Conservation (phyloP, 2,888 invertebrate genomes). For the Sclerodermus sp. region DNA sequence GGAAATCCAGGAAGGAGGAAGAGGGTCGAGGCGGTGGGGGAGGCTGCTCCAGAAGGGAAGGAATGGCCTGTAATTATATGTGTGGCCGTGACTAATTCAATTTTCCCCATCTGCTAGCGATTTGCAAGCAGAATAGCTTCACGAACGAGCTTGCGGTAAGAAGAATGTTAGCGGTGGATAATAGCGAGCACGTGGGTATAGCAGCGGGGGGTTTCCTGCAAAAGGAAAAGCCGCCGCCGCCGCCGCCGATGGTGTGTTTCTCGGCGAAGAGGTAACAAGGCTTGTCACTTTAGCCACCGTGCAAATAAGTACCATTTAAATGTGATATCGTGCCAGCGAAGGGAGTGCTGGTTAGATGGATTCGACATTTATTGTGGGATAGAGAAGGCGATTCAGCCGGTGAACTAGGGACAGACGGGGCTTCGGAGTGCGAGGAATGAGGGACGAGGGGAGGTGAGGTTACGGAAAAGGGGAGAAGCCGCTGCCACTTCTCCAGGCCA, state of each 20-base stretch:
- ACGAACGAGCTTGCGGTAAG: constrained; percentile 5
- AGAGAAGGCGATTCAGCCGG: not conserved
- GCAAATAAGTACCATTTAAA: constrained; percentile 37
- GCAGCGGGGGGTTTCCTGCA: constrained; percentile 17
- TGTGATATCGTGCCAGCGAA: constrained; percentile 23
- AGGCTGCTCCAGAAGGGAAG: not conserved
- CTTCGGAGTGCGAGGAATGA: too few species aligned
- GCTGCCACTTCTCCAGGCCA: constrained; percentile 14
- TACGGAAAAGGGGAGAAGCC: constrained; percentile 13
- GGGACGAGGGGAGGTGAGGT: not conserved
- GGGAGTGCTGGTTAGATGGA: constrained; percentile 6
- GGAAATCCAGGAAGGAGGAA: too few species aligned
- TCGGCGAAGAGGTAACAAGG: constrained; percentile 25
- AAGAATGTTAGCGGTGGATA: constrained; percentile 6
- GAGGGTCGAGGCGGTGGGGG: constrained; percentile 5
- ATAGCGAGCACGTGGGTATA: constrained; percentile 10
- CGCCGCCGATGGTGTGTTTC: constrained; percentile 15
- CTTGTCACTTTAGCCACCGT: constrained; percentile 29
- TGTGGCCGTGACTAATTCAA: constrained; percentile 38
- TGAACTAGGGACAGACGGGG: too few species aligned
- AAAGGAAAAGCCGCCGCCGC: constrained; percentile 29
- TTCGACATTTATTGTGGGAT: not conserved
- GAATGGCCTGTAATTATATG: constrained; percentile 33
- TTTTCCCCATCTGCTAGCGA: constrained; percentile 37
- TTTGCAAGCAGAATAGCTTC: constrained; percentile 24